These are phyloP conservation scores for Euwallacea fornicatus DNA, from an alignment of 1,140 invertebrate genomes.

Conservation along the genomic window DNA sequence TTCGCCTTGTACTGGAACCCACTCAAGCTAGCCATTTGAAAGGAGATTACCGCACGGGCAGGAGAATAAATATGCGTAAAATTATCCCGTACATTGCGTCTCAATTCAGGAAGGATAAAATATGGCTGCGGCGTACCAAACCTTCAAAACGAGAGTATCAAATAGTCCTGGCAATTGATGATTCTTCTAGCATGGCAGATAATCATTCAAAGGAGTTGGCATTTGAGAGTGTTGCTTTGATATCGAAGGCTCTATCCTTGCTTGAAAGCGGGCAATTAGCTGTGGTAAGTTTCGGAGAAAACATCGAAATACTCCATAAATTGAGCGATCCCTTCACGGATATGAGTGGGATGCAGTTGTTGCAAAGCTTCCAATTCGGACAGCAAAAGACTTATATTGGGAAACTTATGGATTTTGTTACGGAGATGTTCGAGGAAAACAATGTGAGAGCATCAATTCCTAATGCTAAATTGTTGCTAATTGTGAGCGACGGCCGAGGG, in stretches of 20 bases:
- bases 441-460: slow-evolving; percentile 37
- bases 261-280: slow-evolving; percentile 91
- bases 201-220: slow-evolving; percentile 89
- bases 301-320: slow-evolving; percentile 78
- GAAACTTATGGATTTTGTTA: slow-evolving; percentile 77
- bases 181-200: slow-evolving; percentile 91
- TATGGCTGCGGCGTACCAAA: slow-evolving; percentile 95
- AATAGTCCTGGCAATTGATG: slow-evolving; percentile 95
- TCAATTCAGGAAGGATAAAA: slow-evolving; percentile 98
- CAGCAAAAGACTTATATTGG: slow-evolving; percentile 81
- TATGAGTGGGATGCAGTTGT: slow-evolving; percentile 74
- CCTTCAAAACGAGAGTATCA: slow-evolving; percentile 96
- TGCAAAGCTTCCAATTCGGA: slow-evolving; percentile 77
- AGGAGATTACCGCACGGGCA: slow-evolving; percentile 93
- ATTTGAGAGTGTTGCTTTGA: slow-evolving; percentile 90
- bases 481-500: slow-evolving; percentile 93
- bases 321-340: slow-evolving; percentile 85
- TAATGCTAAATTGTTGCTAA: slow-evolving; percentile 84
- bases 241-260: slow-evolving; percentile 86
- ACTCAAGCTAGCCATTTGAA: slow-evolving; percentile 88
- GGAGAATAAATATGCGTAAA: slow-evolving; percentile 97
- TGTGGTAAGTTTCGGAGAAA: slow-evolving; percentile 92
- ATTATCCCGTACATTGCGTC: slow-evolving; percentile 98
- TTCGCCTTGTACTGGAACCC: slow-evolving; percentile 92
- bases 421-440: slow-evolving; percentile 65